Conservation (phyloP, 2,797 vertebrate genomes). For the Potorous gilbertii region DNA sequence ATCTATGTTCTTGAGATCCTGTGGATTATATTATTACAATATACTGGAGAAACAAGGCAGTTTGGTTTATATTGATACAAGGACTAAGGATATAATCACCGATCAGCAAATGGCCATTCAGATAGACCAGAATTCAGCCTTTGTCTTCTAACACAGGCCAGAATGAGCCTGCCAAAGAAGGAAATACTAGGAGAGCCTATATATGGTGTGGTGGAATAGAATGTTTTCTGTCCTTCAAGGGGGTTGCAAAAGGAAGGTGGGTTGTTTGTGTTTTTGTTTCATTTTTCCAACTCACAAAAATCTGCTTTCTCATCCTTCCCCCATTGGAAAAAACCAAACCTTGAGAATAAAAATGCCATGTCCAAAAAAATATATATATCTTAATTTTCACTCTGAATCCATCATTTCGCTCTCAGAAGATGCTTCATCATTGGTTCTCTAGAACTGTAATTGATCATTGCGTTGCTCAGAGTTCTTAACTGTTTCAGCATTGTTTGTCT, state of each 20-base stretch:
- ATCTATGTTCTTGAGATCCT: neutral
- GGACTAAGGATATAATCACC: neutral
- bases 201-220: neutral
- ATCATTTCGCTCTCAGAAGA: neutral
- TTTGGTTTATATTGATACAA: neutral
- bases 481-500: neutral
- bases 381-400: neutral
- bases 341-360: neutral
- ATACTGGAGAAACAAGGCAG: neutral
- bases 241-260: neutral
- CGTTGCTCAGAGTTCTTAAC: neutral
- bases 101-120: neutral
- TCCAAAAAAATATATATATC: neutral
- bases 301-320: neutral
- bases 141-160: neutral
- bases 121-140: neutral
- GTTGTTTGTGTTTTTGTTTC: neutral
- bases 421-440: neutral
- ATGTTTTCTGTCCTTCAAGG: neutral
- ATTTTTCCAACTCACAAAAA: neutral
- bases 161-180: neutral
- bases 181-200: neutral
- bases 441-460: neutral
- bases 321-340: neutral
- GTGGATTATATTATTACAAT: neutral